Evolutionary conservation across 2,113 vertebrate species (phyloP).

Genomic region (Lophius piscatorius): DNA sequence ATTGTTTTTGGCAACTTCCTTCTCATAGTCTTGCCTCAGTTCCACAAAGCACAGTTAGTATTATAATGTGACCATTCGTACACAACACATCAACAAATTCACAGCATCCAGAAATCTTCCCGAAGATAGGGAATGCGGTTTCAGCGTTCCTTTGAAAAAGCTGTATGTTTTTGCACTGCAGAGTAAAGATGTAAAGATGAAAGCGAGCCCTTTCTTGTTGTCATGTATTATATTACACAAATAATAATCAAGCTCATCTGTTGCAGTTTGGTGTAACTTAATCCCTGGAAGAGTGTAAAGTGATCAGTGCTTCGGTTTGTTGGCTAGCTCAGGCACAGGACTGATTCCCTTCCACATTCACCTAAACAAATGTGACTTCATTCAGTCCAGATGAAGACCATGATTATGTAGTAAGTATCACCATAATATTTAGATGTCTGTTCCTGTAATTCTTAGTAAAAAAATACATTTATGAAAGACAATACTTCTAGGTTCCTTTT

Average conservation of each 20-base stretch:
- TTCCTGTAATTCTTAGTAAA: neutral
- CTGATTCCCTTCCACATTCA: slow-evolving; percentile 15
- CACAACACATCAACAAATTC: no score
- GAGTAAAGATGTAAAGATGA: no score
- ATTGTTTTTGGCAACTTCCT: no score
- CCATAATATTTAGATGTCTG: neutral
- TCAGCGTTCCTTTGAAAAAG: no score
- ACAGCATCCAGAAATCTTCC: no score
- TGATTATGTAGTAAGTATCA: neutral
- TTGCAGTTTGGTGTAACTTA: slow-evolving; percentile 26
- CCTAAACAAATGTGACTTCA: slow-evolving; percentile 15
- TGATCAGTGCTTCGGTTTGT: slow-evolving; percentile 40
- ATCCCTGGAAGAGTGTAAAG: slow-evolving; percentile 42
- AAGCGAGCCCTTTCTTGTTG: no score
- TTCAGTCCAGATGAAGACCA: slow-evolving; percentile 13
- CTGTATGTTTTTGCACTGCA: no score
- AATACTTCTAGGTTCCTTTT: neutral
- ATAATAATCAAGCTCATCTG: slow-evolving; percentile 8
- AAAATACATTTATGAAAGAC: neutral
- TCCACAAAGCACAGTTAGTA: no score
- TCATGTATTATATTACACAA: slow-evolving; percentile 13
- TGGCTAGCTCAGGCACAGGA: neutral
- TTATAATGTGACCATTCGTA: no score
- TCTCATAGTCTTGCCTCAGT: no score
- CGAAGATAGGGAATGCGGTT: no score